phyloP scores from a whole-genome alignment of 2,888 invertebrate species.

The Dastarcus helophoroides region DNA sequence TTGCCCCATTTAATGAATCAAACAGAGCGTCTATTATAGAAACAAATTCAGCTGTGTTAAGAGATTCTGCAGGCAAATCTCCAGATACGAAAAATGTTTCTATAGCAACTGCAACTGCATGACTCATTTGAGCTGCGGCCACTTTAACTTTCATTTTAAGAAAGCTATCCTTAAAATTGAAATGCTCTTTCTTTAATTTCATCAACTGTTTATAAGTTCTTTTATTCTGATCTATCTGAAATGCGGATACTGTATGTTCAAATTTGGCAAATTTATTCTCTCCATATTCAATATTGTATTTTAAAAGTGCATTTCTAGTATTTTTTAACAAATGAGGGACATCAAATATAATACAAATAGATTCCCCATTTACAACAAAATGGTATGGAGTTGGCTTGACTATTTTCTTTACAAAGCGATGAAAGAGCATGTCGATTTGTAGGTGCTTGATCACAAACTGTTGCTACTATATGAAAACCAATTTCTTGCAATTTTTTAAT shows the following conservation, averaged over 20 bases:
- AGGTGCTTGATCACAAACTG: conserved; percentile 16
- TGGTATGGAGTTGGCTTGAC: conserved; percentile 2
- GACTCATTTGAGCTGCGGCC: conserved; percentile 10
- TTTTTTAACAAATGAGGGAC: conserved; percentile 13
- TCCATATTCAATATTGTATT: conserved; percentile 6
- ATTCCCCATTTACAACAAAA: conserved; percentile 9
- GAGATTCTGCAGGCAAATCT: conserved; percentile 6
- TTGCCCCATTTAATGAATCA: conserved; percentile 9
- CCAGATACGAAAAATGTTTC: conserved; percentile 5
- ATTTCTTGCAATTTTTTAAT: conserved; percentile 12
- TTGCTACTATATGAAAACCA: conserved; percentile 14
- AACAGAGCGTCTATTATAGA: conserved; percentile 8
- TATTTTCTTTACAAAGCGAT: conserved; percentile 1
- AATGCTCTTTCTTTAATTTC: conserved; percentile 7
- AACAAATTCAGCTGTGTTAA: conserved; percentile 11
- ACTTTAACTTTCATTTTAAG: conserved; percentile 13
- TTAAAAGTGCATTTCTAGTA: conserved; percentile 11
- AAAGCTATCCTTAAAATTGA: conserved; percentile 8
- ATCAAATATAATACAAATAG: conserved; percentile 10
- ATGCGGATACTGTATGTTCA: conserved; percentile 9
- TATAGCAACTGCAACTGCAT: conserved; percentile 9
- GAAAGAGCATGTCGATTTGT: conserved; percentile 13
- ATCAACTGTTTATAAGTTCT: conserved; percentile 7
- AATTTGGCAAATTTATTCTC: conserved; percentile 9
- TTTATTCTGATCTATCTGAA: conserved; percentile 9